Evolutionary conservation across 2,888 invertebrate species (phyloP).

Genomic region (Microchrysa polita): DNA sequence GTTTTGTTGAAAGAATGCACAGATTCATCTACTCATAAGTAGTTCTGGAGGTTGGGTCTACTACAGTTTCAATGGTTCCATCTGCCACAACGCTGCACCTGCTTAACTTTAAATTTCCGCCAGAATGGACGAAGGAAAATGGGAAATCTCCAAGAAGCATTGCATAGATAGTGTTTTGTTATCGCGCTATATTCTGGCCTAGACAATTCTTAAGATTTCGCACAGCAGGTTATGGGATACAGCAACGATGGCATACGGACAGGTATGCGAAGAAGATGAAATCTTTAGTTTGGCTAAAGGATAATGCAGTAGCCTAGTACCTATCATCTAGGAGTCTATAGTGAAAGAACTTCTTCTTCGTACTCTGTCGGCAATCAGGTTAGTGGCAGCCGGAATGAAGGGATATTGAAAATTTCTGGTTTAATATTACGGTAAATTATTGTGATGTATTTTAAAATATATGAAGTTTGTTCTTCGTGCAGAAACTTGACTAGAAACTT

Average conservation of each 20-base stretch:
- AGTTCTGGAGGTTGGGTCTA: background rate
- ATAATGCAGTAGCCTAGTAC: background rate
- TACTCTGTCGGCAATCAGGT: background rate
- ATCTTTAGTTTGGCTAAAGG: background rate
- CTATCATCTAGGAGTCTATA: background rate
- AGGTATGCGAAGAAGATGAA: background rate
- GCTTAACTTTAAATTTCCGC: background rate
- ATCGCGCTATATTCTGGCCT: no score
- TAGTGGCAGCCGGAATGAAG: background rate
- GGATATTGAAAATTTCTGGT: background rate
- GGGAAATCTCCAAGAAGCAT: background rate
- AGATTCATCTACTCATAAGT: slow-evolving; percentile 1
- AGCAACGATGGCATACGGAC: background rate
- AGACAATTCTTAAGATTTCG: no score
- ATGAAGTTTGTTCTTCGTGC: no score
- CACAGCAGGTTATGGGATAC: background rate
- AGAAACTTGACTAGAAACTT: no score
- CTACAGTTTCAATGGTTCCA: background rate
- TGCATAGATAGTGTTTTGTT: background rate
- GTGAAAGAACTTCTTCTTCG: background rate
- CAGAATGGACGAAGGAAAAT: slow-evolving; percentile 9
- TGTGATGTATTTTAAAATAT: background rate
- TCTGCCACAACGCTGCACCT: background rate
- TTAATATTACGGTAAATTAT: background rate
- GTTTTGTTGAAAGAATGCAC: background rate